phyloP scores from a whole-genome alignment of 30 jellyfish, hydroid and myxozoan species.

The Cassiopea andromeda region DNA sequence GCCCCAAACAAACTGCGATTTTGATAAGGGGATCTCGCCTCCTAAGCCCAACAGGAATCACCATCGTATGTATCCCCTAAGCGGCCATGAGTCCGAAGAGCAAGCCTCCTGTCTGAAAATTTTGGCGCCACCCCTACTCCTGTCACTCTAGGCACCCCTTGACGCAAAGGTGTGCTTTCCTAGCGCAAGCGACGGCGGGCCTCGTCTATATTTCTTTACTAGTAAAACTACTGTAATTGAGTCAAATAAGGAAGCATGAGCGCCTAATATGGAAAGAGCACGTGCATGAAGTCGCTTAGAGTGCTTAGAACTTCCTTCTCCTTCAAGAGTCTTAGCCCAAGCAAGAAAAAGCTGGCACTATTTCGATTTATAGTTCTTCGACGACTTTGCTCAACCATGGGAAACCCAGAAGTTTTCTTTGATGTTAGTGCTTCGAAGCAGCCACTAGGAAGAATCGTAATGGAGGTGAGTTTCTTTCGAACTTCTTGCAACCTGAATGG shows the following conservation, averaged over 20 bases:
- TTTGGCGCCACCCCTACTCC: too few relatives aligned
- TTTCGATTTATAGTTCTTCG: conserved; percentile 15
- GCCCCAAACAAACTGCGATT: too few relatives aligned
- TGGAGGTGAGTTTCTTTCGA: conserved; percentile 65
- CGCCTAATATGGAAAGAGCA: conserved; percentile 6
- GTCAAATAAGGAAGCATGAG: background rate
- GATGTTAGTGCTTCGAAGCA: conserved; percentile 52
- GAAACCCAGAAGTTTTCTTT: conserved; percentile 56
- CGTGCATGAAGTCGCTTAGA: background rate
- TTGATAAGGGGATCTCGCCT: too few relatives aligned
- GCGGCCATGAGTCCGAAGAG: too few relatives aligned
- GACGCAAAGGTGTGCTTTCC: too few relatives aligned
- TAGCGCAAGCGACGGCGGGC: background rate
- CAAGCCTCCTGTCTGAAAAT: too few relatives aligned
- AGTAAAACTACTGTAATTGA: background rate
- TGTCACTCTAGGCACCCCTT: too few relatives aligned
- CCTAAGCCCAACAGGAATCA: too few relatives aligned
- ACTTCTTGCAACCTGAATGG: background rate
- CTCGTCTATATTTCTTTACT: background rate
- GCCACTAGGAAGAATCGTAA: conserved; percentile 68
- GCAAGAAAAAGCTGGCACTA: conserved; percentile 30
- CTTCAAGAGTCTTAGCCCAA: background rate
- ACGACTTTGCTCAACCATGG: conserved; percentile 53
- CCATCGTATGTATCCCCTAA: too few relatives aligned
- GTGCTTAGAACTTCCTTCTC: background rate